These are phyloP conservation scores for Xiphophorus couchianus DNA, from an alignment of 2,113 vertebrate species.

Conservation along the genomic window DNA sequence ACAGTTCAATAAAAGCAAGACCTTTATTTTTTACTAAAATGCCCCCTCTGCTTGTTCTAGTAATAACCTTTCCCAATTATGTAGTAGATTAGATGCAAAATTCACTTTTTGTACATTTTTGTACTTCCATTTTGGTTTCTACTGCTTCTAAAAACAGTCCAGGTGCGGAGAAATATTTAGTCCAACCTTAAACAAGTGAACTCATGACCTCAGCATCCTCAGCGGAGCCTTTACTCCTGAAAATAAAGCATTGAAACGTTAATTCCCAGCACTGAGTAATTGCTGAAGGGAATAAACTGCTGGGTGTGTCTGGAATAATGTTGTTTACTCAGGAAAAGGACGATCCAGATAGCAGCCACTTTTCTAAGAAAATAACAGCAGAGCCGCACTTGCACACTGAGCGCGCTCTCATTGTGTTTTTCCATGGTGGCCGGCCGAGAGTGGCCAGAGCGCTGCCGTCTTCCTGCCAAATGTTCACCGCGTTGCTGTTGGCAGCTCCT, in stretches of 20 bases:
- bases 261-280: conserved; percentile 3
- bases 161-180: neutral
- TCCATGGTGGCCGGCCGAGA: neutral
- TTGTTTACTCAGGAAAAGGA: conserved; percentile 27
- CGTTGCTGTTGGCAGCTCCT: conserved; percentile 54
- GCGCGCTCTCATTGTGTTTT: conserved; percentile 4
- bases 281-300: conserved; percentile 22
- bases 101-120: no score
- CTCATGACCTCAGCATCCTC: neutral
- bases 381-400: conserved; percentile 7
- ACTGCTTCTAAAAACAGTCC: no score
- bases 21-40: no score
- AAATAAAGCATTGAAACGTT: conserved; percentile 5
- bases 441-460: neutral
- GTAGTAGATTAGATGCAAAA: neutral
- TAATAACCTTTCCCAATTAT: neutral
- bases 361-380: conserved; percentile 13
- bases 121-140: no score
- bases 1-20: neutral
- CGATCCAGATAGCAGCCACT: conserved; percentile 3
- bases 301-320: conserved; percentile 19
- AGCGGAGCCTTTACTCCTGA: neutral
- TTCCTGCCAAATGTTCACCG: conserved; percentile 51
- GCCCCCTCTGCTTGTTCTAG: neutral
- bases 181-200: neutral